These are phyloP conservation scores for Todiramphus saurophagus DNA, from an alignment of 2,113 vertebrate genomes.

Conservation along the genomic window DNA sequence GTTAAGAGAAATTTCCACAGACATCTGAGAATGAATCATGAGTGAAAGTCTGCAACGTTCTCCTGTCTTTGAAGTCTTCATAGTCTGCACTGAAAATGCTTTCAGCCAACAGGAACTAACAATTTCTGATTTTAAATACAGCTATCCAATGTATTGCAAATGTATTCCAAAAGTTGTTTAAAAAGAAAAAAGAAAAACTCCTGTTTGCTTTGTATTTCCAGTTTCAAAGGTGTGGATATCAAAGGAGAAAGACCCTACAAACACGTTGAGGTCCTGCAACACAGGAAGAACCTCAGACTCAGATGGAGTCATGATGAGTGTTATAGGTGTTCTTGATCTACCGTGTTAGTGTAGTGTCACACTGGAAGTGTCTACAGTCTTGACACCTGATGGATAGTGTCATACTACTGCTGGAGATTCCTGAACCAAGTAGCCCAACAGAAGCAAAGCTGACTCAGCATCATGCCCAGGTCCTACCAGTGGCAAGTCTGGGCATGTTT, in stretches of 20 bases:
- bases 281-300: not conserved
- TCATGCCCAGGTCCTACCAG: not conserved
- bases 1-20: not conserved
- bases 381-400: not conserved
- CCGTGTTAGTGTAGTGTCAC: not conserved
- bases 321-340: not conserved
- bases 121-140: constrained; percentile 20
- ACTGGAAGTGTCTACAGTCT: not conserved
- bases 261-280: not conserved
- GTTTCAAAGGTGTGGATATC: not conserved
- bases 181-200: not conserved
- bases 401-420: not conserved
- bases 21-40: constrained; percentile 5
- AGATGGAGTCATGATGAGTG: not conserved
- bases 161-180: not conserved
- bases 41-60: not conserved
- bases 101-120: not conserved
- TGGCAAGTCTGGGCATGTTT: not conserved
- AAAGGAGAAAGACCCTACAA: not conserved
- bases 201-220: not conserved
- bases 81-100: not conserved
- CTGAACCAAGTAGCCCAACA: not conserved
- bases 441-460: not conserved
- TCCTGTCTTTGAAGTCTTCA: not conserved
- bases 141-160: not conserved